Evolutionary conservation across 2,888 invertebrate genomes (phyloP).

Genomic region (Anarsia innoxiella): DNA sequence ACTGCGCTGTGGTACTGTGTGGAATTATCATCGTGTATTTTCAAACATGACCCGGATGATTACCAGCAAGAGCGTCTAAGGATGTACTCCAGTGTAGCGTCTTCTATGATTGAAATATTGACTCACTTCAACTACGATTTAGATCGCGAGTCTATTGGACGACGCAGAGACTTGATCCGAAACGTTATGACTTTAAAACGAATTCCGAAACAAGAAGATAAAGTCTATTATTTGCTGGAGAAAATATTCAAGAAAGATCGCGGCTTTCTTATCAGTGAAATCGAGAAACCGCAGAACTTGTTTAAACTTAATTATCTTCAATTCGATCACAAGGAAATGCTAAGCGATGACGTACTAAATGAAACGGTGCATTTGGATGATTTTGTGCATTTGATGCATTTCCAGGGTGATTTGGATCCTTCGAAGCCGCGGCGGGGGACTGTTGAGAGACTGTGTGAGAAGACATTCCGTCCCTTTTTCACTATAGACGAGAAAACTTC

Average conservation of each 20-base stretch:
- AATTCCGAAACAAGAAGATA: constrained; percentile 22
- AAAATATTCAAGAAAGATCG: constrained; percentile 30
- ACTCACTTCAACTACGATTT: constrained; percentile 28
- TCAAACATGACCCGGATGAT: constrained; percentile 27
- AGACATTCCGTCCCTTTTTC: constrained; percentile 30
- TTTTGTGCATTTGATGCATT: constrained; percentile 25
- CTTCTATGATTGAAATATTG: constrained; percentile 33
- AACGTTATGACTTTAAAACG: constrained; percentile 29
- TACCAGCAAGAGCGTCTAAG: constrained; percentile 32
- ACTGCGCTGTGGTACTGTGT: constrained; percentile 34
- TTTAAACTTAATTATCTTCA: constrained; percentile 31
- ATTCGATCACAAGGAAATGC: constrained; percentile 26
- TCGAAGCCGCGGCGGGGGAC: constrained; percentile 15
- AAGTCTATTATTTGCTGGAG: constrained; percentile 25
- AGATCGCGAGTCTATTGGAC: constrained; percentile 24
- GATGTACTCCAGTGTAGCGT: constrained; percentile 25
- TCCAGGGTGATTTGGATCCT: constrained; percentile 9
- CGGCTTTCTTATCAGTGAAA: constrained; percentile 31
- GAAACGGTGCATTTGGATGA: constrained; percentile 28
- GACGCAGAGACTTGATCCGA: constrained; percentile 27
- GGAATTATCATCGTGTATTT: constrained; percentile 23
- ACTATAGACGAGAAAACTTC: constrained; percentile 24
- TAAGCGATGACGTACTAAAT: constrained; percentile 20
- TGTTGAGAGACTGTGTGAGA: constrained; percentile 14
- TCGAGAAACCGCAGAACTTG: constrained; percentile 26